A percentile compares a stretch with the other conserved stretches of the same genome.
Conservation (phyloP, 1,140 invertebrate species). For the Bactericera cockerelli region DNA sequence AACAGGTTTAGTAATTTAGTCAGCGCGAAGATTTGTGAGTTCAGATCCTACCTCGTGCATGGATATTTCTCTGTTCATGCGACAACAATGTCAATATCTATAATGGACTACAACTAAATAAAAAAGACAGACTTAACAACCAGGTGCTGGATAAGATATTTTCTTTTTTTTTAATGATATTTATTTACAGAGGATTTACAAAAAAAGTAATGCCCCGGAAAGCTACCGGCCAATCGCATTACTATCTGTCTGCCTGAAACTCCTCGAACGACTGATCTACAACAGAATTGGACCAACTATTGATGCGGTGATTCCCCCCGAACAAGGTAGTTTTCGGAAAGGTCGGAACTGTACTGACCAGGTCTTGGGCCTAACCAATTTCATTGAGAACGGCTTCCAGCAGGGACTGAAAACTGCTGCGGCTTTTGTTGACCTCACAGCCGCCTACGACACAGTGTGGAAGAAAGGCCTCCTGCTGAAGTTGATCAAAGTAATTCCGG, state of each 20-base stretch:
- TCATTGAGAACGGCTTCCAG: background rate
- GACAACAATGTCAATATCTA: no score
- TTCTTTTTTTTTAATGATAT: no score
- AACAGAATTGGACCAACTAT: background rate
- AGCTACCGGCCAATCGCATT: background rate
- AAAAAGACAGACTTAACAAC: no score
- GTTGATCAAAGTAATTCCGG: background rate
- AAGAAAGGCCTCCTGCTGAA: background rate
- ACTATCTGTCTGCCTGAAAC: background rate
- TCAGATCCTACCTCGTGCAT: no score
- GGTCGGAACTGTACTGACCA: background rate
- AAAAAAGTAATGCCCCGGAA: no score
- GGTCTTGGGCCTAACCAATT: background rate
- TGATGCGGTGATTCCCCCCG: background rate
- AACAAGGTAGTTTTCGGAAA: background rate
- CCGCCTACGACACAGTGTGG: background rate
- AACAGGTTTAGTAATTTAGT: no score
- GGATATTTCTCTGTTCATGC: no score
- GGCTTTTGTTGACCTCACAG: background rate
- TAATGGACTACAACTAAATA: no score
- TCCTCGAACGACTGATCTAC: background rate
- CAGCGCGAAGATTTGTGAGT: no score
- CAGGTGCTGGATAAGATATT: no score
- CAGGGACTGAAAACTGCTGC: background rate
- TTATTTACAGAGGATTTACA: no score